Percentiles rank a stretch among this genome's conserved stretches.
Evolutionary conservation across 2,888 invertebrate species (phyloP).

Genomic region (Arenicola marina): DNA sequence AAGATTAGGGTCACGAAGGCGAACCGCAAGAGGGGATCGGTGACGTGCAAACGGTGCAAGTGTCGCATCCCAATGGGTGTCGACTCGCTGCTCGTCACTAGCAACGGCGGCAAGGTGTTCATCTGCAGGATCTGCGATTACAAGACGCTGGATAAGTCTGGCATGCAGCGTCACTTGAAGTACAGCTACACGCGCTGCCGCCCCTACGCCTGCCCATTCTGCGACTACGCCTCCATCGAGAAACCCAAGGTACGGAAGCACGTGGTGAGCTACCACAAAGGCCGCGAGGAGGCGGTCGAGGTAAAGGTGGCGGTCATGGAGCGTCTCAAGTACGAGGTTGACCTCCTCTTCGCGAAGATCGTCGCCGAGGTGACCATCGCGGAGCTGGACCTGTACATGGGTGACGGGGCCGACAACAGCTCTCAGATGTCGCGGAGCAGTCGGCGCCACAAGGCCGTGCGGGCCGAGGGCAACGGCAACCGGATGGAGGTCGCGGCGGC

Average conservation of each 20-base stretch:
- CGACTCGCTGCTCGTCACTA: too few relatives aligned
- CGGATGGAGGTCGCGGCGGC: too few relatives aligned
- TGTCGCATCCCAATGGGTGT: too few relatives aligned
- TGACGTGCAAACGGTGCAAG: background rate
- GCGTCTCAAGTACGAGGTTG: background rate
- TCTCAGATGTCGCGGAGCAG: too few relatives aligned
- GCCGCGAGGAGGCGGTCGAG: background rate
- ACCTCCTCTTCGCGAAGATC: slow-evolving; percentile 10
- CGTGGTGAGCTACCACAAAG: slow-evolving; percentile 8
- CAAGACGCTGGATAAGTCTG: slow-evolving; percentile 4
- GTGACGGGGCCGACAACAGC: slow-evolving; percentile 3
- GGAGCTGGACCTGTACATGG: slow-evolving; percentile 3
- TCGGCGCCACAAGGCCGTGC: too few relatives aligned
- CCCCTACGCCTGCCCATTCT: slow-evolving; percentile 20
- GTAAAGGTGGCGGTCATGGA: slow-evolving; percentile 4
- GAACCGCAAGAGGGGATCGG: background rate
- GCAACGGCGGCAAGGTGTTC: background rate
- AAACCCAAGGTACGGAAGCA: slow-evolving; percentile 12
- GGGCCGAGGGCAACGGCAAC: too few relatives aligned
- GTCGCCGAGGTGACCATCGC: background rate
- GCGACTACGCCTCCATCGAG: slow-evolving; percentile 14
- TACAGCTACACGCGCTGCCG: slow-evolving; percentile 14
- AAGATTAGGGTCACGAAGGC: background rate
- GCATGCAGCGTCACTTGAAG: slow-evolving; percentile 18
- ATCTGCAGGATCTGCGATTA: slow-evolving; percentile 17